Evolutionary conservation across 2,797 vertebrate species (phyloP).

Genomic region (Discoglossus pictus): DNA sequence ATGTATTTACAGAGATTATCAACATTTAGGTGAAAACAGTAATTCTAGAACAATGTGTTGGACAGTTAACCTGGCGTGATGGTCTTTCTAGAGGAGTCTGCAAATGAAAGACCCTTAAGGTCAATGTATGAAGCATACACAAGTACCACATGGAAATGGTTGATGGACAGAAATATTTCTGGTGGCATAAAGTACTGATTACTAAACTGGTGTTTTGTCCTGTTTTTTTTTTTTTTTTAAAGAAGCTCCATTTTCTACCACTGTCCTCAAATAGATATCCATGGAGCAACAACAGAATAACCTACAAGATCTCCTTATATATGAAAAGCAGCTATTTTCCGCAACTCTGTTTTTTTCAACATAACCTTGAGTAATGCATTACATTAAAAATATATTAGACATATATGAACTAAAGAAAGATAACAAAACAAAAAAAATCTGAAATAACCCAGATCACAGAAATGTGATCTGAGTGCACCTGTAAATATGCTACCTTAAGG

Average conservation of each 20-base stretch:
- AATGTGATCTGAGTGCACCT: neutral
- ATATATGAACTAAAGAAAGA: neutral
- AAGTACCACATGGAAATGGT: slow-evolving; percentile 11
- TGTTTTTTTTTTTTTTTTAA: no score
- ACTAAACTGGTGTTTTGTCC: no score
- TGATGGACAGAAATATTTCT: no score
- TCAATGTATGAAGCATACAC: slow-evolving; percentile 1
- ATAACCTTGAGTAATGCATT: slow-evolving; percentile 37
- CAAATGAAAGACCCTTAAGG: slow-evolving; percentile 11
- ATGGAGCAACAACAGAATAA: no score
- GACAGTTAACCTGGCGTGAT: no score
- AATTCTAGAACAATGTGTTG: slow-evolving; percentile 37
- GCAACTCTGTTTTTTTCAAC: neutral
- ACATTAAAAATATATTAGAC: no score
- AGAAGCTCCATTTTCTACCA: no score
- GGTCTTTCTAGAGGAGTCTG: slow-evolving; percentile 30
- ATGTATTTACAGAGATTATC: neutral
- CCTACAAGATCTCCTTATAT: neutral
- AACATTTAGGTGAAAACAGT: slow-evolving; percentile 2
- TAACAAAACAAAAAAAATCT: slow-evolving; percentile 9
- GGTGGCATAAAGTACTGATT: no score
- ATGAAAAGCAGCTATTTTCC: neutral
- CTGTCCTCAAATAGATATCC: no score
- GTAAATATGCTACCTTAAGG: slow-evolving; percentile 16
- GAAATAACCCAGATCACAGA: slow-evolving; percentile 9